Conservation (phyloP, 2,797 vertebrate species). For the Psittacula echo region DNA sequence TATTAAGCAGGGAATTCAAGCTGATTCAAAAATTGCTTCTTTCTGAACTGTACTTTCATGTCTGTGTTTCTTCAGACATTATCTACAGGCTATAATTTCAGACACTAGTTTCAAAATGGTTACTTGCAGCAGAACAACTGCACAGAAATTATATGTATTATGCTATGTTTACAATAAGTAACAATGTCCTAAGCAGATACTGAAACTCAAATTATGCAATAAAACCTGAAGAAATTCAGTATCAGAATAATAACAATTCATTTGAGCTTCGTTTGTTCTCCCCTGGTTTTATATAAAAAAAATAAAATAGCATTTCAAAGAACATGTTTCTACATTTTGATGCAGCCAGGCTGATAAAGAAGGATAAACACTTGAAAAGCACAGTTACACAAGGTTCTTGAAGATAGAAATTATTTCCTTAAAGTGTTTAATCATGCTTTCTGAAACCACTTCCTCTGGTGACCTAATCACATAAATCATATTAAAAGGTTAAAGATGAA, state of each 20-base stretch:
- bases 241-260: not conserved
- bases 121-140: not conserved
- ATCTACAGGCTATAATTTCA: not conserved
- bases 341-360: conserved; percentile 54
- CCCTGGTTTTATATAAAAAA: not conserved
- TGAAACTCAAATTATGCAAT: not conserved
- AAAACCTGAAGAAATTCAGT: not conserved
- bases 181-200: not conserved
- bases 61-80: not conserved
- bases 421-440: conserved; percentile 75
- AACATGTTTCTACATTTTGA: conserved; percentile 50
- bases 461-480: conserved; percentile 78
- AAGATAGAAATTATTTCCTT: conserved; percentile 73
- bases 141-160: not conserved
- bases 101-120: not conserved
- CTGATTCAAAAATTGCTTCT: not conserved
- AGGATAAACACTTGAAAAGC: conserved; percentile 72
- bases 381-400: conserved; percentile 55
- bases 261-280: not conserved
- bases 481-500: conserved; percentile 78
- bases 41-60: not conserved
- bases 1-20: not conserved
- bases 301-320: conserved; percentile 40
- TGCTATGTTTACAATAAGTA: not conserved
- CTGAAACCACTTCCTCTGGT: conserved; percentile 72